Conservation (phyloP, 2,888 invertebrate species). For the Caradrina kadenii region DNA sequence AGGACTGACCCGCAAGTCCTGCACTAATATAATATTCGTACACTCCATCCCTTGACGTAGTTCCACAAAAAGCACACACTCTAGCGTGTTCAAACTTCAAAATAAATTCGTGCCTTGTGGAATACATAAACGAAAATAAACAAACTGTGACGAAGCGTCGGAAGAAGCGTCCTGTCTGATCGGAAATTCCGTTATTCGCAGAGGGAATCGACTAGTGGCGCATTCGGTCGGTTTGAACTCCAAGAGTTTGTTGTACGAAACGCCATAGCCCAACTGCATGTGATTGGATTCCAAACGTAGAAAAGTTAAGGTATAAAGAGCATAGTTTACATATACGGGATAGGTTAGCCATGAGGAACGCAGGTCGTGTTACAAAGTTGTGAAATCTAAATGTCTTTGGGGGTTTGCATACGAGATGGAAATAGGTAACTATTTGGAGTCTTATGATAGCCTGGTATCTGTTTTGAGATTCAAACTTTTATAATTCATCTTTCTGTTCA, state of each 20-base stretch:
- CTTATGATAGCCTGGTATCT: slow-evolving; percentile 38
- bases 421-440: slow-evolving; percentile 46
- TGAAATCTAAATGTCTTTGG: slow-evolving; percentile 60
- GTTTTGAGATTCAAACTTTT: too few species aligned
- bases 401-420: slow-evolving; percentile 45
- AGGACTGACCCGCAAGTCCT: neutral
- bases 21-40: slow-evolving; percentile 30
- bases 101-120: slow-evolving; percentile 64
- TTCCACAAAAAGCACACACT: slow-evolving; percentile 28
- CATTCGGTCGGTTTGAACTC: slow-evolving; percentile 74
- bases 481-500: too few species aligned
- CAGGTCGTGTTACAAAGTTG: slow-evolving; percentile 48
- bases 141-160: slow-evolving; percentile 73
- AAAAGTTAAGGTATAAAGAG: slow-evolving; percentile 82
- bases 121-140: slow-evolving; percentile 73
- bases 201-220: slow-evolving; percentile 84
- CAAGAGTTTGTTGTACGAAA: slow-evolving; percentile 74
- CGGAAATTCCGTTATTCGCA: slow-evolving; percentile 87
- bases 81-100: slow-evolving; percentile 45
- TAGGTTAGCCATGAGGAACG: slow-evolving; percentile 41
- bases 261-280: slow-evolving; percentile 75
- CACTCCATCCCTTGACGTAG: slow-evolving; percentile 17
- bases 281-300: slow-evolving; percentile 82
- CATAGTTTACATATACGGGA: slow-evolving; percentile 71
- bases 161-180: slow-evolving; percentile 75